phyloP scores from a whole-genome alignment of 2,113 vertebrate genomes.

The Cacatua alba region DNA sequence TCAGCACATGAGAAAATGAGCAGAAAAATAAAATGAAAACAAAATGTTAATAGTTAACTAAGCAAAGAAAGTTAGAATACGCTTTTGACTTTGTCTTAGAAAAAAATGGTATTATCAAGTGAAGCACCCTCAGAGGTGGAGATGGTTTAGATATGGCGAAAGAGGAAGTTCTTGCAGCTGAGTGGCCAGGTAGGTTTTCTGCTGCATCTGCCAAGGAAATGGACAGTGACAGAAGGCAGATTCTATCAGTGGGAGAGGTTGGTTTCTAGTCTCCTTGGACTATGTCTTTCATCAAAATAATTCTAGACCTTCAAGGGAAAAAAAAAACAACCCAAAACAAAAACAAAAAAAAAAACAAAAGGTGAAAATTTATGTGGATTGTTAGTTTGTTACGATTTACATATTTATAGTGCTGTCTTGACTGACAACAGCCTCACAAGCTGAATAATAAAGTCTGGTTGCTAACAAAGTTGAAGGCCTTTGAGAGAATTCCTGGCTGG shows the following conservation, averaged over 20 bases:
- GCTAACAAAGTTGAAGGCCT: constrained; percentile 12
- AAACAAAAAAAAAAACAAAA: not conserved
- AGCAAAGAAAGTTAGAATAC: not conserved
- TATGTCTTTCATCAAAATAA: not conserved
- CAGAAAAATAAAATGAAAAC: not conserved
- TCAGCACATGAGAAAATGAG: not conserved
- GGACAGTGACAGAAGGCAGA: not conserved
- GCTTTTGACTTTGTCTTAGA: not conserved
- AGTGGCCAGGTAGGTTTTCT: not conserved
- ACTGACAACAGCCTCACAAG: not conserved
- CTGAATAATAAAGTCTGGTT: constrained; percentile 1
- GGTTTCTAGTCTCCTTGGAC: not conserved
- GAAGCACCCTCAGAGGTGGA: not conserved
- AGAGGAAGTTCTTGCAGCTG: not conserved
- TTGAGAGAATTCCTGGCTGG: not conserved
- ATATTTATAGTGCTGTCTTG: constrained; percentile 2
- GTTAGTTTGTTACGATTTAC: constrained; percentile 18
- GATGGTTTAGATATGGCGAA: not conserved
- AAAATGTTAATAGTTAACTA: not conserved
- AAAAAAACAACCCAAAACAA: not conserved
- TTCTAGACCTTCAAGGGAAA: not conserved
- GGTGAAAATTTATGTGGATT: not conserved
- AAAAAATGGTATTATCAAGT: not conserved
- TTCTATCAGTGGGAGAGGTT: not conserved
- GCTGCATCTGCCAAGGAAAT: not conserved